These are phyloP conservation scores for Hippoglossus hippoglossus DNA, from an alignment of 2,797 vertebrate species.

Conservation along the genomic window DNA sequence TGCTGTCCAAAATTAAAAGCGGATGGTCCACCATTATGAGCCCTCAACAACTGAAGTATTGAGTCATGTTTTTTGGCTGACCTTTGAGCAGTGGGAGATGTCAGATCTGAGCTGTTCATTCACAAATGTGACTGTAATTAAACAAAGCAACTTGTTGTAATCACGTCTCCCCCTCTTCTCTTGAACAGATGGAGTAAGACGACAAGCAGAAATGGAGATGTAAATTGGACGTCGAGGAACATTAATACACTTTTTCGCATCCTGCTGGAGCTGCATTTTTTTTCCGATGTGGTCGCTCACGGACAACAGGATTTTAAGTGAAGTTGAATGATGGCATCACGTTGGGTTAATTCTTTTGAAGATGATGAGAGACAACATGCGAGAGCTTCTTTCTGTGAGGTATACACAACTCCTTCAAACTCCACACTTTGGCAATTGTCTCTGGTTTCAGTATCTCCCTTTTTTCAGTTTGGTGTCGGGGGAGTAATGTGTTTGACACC, in stretches of 20 bases:
- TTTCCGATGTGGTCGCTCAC: slow-evolving; percentile 84
- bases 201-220: slow-evolving; percentile 42
- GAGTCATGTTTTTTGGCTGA: slow-evolving; percentile 21
- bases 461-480: slow-evolving; percentile 48
- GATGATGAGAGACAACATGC: slow-evolving; percentile 76
- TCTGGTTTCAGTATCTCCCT: not conserved
- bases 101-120: not conserved
- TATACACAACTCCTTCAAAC: slow-evolving; percentile 50
- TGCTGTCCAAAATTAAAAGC: slow-evolving; percentile 33
- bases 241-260: slow-evolving; percentile 35
- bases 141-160: not conserved
- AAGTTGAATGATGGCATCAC: slow-evolving; percentile 95
- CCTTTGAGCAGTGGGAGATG: slow-evolving; percentile 5
- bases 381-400: slow-evolving; percentile 81
- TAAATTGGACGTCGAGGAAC: slow-evolving; percentile 43
- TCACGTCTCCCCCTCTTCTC: slow-evolving; percentile 4
- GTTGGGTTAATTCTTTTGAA: slow-evolving; percentile 86
- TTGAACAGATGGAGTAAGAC: slow-evolving; percentile 59
- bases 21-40: slow-evolving; percentile 37
- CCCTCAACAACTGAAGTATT: slow-evolving; percentile 24
- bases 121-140: not conserved
- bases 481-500: slow-evolving; percentile 59
- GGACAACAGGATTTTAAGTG: slow-evolving; percentile 81
- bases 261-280: slow-evolving; percentile 57
- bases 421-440: not conserved